phyloP scores from a whole-genome alignment of 2,888 invertebrate species.

The Capitulum mitella region DNA sequence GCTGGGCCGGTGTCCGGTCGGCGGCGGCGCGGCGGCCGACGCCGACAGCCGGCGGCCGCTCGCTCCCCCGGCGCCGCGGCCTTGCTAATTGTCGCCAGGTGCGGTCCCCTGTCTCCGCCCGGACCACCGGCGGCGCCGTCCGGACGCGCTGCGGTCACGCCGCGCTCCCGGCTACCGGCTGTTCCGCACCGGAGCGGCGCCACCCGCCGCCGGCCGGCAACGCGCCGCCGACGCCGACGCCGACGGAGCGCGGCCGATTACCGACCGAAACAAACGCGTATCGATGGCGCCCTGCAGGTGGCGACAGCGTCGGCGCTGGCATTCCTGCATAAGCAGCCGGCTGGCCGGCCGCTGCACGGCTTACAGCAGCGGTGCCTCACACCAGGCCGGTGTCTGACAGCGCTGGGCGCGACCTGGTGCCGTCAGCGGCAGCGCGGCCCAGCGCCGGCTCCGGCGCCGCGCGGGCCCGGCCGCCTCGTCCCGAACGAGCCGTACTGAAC shows the following conservation, averaged over 20 bases:
- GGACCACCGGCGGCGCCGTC: neutral
- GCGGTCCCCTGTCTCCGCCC: neutral
- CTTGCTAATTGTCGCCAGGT: constrained; percentile 1
- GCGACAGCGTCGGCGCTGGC: neutral
- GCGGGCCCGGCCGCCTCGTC: too few relatives aligned
- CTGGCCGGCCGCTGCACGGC: too few relatives aligned
- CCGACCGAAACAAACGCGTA: neutral
- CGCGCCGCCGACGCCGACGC: neutral
- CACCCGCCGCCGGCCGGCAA: neutral
- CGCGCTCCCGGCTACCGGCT: too few relatives aligned
- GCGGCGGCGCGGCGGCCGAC: neutral
- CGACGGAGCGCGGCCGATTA: neutral
- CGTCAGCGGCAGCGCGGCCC: too few relatives aligned
- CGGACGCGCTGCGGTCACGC: neutral
- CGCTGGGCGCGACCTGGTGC: too few relatives aligned
- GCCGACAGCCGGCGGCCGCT: neutral
- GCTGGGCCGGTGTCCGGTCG: neutral
- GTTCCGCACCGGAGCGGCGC: too few relatives aligned
- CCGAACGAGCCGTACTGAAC: too few relatives aligned
- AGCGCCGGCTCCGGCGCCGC: too few relatives aligned
- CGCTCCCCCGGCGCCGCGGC: neutral
- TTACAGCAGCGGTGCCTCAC: too few relatives aligned
- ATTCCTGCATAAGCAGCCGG: neutral
- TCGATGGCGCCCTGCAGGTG: neutral
- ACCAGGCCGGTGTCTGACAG: too few relatives aligned